Base-by-base conservation (phyloP, 2,888 invertebrate species). In the Plemyria rubiginata region DNA sequence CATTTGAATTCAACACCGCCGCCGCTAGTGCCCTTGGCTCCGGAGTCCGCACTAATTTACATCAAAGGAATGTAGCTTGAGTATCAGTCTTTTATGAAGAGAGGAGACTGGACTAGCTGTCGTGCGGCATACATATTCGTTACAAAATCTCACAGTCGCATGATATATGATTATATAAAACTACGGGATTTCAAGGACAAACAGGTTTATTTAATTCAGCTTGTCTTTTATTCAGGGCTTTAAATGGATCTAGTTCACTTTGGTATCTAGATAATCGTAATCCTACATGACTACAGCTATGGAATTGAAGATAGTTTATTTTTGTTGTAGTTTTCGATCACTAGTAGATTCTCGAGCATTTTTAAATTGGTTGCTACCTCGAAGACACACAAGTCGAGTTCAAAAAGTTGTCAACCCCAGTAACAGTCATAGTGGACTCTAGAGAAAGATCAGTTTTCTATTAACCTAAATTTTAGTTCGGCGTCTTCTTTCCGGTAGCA, bases 11-110 rank as follows among this genome's bases (percentile, higher is more conserved):
- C 15, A 71, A 66, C 72, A 65, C 11, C 16, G 45, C 16, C 73
- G 73, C 74, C 74, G 62, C 66, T 59, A n/a, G 16, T 49, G 60
- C 66, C 55, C 40, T 60, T 40, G 38, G 64, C 62, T 60, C 56
- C 62, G 7, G 36, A 52, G 38, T 60, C 53, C 28, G 54, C 53
- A 62, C 54, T 62, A 52, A 61, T 65, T 67, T 57, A 67, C 67
- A 67, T 65, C 65, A 75, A 74, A 80, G 84, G 83, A 84, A 84
- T 83, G 84, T 83, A 67, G 68, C 74, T 73, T 75, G 74, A 77
- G 70, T 77, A 75, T 84, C 84, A 83, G 84, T 84, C 83, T 84
- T 82, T 67, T 65, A 62, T 54, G 68, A 70, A 66, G 71, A 68
- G 67, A 74, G 61, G 51, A 43, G 66, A 60, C 62, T 38, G 62